Percentiles rank a stretch among this genome's conserved stretches.
Conservation (phyloP, 2,113 vertebrate species). For the Falco punctatus region DNA sequence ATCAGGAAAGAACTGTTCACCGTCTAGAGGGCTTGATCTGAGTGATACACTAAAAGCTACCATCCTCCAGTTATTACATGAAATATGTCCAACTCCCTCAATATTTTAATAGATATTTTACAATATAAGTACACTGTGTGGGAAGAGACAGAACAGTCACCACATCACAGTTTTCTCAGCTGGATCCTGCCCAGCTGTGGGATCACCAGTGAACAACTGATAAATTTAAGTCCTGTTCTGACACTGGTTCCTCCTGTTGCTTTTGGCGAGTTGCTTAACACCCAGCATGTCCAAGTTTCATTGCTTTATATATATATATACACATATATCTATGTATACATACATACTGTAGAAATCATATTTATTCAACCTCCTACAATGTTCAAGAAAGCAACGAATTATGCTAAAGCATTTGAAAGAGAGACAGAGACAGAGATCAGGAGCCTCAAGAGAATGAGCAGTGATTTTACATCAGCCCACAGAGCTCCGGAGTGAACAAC, state of each 20-base stretch:
- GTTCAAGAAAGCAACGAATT: slow-evolving; percentile 47
- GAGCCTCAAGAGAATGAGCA: background rate
- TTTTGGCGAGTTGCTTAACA: slow-evolving; percentile 45
- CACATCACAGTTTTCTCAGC: slow-evolving; percentile 33
- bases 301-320: slow-evolving; percentile 49
- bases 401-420: slow-evolving; percentile 28
- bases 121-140: background rate
- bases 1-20: background rate
- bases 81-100: background rate
- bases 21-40: background rate
- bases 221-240: slow-evolving; percentile 54
- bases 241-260: slow-evolving; percentile 45
- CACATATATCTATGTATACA: slow-evolving; percentile 46
- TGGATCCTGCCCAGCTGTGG: slow-evolving; percentile 41
- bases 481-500: slow-evolving; percentile 1
- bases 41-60: background rate
- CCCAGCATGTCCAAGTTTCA: slow-evolving; percentile 38
- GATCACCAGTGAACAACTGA: slow-evolving; percentile 47
- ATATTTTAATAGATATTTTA: slow-evolving; percentile 37
- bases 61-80: background rate
- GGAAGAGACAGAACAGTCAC: slow-evolving; percentile 29
- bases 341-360: slow-evolving; percentile 46
- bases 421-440: slow-evolving; percentile 21
- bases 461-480: background rate
- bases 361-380: slow-evolving; percentile 66